A percentile compares a stretch with the other conserved stretches of the same genome.
phyloP scores from a whole-genome alignment of 2,113 vertebrate species.

The Platycercus adscitus region DNA sequence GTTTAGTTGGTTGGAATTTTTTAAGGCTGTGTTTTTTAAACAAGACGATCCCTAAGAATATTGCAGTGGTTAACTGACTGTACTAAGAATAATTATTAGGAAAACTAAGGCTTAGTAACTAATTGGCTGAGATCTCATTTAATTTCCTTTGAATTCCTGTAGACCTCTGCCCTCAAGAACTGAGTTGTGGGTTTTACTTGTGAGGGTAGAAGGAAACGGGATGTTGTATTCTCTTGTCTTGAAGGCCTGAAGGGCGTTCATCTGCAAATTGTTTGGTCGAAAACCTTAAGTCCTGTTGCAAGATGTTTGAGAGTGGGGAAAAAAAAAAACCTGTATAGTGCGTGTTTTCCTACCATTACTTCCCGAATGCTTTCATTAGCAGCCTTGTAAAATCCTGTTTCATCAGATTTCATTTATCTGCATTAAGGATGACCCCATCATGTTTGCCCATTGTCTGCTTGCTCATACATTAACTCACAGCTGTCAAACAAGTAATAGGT shows the following conservation, averaged over 20 bases:
- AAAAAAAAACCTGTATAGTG: not conserved
- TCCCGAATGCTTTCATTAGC: conserved; percentile 30
- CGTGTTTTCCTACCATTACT: conserved; percentile 4
- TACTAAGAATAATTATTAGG: not conserved
- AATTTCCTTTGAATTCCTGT: conserved; percentile 10
- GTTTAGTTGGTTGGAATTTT: rapidly evolving
- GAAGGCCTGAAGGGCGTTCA: not conserved
- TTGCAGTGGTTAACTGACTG: not conserved
- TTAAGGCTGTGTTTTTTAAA: not conserved
- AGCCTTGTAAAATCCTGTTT: conserved; percentile 22
- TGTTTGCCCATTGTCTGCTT: conserved; percentile 26
- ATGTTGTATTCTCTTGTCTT: conserved; percentile 22
- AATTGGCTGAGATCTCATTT: conserved; percentile 11
- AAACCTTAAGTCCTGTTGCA: not conserved
- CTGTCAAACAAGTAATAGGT: conserved; percentile 52
- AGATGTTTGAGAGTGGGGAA: not conserved
- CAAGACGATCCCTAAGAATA: not conserved
- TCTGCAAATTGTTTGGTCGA: not conserved
- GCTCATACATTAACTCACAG: not conserved
- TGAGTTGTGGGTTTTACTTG: conserved; percentile 24
- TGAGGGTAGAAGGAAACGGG: not conserved
- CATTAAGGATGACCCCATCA: conserved; percentile 24
- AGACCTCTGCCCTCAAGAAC: conserved; percentile 3
- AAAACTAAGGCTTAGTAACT: not conserved
- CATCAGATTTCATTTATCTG: conserved; percentile 43